phyloP scores from a whole-genome alignment of 2,888 invertebrate species.

The Alsophila aescularia region DNA sequence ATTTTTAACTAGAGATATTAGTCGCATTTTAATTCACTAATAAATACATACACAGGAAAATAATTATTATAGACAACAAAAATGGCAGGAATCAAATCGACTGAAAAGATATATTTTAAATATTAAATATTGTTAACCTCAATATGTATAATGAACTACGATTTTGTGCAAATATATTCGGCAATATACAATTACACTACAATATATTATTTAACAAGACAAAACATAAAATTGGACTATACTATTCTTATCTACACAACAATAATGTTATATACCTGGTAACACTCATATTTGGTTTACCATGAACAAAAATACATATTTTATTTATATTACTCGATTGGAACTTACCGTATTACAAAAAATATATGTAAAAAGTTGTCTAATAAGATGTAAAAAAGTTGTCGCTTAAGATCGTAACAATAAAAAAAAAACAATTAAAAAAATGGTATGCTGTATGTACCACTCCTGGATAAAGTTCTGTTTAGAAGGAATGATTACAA shows the following conservation, averaged over 20 bases:
- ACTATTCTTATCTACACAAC: conserved; percentile 34
- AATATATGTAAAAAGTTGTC: too few relatives aligned
- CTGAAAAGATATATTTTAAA: conserved; percentile 29
- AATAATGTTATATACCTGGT: conserved; percentile 31
- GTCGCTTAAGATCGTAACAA: too few relatives aligned
- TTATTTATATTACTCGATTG: conserved; percentile 8
- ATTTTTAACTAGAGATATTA: conserved; percentile 8
- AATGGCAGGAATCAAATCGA: conserved; percentile 44
- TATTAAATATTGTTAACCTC: conserved; percentile 8
- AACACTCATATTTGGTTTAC: conserved; percentile 39
- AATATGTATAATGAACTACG: conserved; percentile 31
- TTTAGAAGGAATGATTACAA: too few relatives aligned
- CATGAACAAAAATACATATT: conserved; percentile 25
- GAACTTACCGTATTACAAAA: conserved; percentile 18
- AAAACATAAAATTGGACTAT: conserved; percentile 29
- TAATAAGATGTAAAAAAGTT: too few relatives aligned
- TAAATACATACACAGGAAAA: conserved; percentile 23
- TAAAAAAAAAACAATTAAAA: too few relatives aligned
- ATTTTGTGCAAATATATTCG: conserved; percentile 37
- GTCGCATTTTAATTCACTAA: not conserved
- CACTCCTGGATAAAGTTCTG: too few relatives aligned
- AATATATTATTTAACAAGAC: conserved; percentile 28
- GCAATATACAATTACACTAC: conserved; percentile 35
- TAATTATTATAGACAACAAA: conserved; percentile 25
- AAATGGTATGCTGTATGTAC: too few relatives aligned